Evolutionary conservation across 2,113 vertebrate species (phyloP), one percentile per base, ranked within the genome.

Genomic region (Melanocharis versteri): DNA sequence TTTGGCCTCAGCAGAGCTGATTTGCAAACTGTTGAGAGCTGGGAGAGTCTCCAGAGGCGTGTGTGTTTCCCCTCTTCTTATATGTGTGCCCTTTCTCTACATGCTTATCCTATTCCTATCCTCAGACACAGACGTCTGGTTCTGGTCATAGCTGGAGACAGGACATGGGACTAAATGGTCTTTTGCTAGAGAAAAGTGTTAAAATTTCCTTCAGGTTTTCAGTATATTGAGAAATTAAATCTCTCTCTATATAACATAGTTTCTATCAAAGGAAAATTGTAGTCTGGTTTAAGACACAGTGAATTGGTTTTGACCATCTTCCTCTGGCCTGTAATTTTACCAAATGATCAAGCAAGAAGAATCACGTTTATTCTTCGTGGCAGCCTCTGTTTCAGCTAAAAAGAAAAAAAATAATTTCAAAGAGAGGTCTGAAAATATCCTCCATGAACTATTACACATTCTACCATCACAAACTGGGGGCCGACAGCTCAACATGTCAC

Each of bases 391-490:
- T 87, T 79, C 33, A 75, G n/a, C 10, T 73, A 48, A 80, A 61
- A 72, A 21, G 5, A 37, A 53, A 51, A 37, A 39, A 48, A 23
- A 33, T 1, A 16, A 14, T 20, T 33, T 40, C 13, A 14, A 56
- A 47, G 48, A 45, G 6, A 54, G 24, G 50, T 9, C 10, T 75
- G 50, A 72, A 89, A 57, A 35, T 24, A n/a, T 73, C 15, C 1
- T 70, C 26, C 22, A 54, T 21, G 30, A 24, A 47, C 18, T 75
- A 11, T 80, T 86, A 22, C 13, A 24, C 5, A n/a, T 47, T 75
- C n/a, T 71, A 5, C 14, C 17, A 2, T 65, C 66, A 61, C 0
- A 1, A 57, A 45, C 16, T 30, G 6, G 7, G 7, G 15, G 10
- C 10, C 0, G 9, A 7, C 13, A 73, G 18, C 19, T 65, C 58